Base-by-base conservation (phyloP, 2,888 invertebrate genomes). In the Sarcophaga rosellei region DNA sequence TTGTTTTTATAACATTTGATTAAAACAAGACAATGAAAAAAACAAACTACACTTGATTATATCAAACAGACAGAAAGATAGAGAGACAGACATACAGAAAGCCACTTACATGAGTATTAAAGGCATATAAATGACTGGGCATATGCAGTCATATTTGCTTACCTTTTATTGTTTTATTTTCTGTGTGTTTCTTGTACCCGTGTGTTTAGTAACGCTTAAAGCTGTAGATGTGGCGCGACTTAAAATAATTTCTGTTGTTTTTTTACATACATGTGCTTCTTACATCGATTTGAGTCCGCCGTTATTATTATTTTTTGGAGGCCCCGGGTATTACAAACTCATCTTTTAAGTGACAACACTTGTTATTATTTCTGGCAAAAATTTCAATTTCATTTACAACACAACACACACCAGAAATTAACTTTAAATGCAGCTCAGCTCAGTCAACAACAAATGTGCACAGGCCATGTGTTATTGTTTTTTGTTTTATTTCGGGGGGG, bases 341-440 rank as follows among this genome's bases (percentile, higher is more conserved):
- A 85, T 81, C 68, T 85, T 81, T 77, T 66, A 83, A 80, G 86
- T 83, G 86, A 86, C 86, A 86, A 83, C 83, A 86, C 82, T 86
- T 86, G 86, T 80, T 82, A 85, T 85, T 82, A 82, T 79, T 82
- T 81, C n/a, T 82, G 62, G 57, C 68, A 65, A 63, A 35, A 85
- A 75, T 73, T 80, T 86, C 75, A 85, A 76, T 79, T 79, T 57
- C 47, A n/a, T 82, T 72, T 72, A 59, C 68, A 47, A 53, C 12
- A 57, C 63, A 45, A 23, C 44, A 15, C 4, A 25, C 15, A 75
- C 17, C 53, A 57, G 59, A 65, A 82, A 61, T 76, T 76, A 76
- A 72, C 25, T 82, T 66, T 65, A 53, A 10, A 35, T 35, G 23
- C 78, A 73, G 23, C 6, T 61, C 45, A 21, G 23, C 25, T 4